Evolutionary conservation across 2,888 invertebrate species (phyloP).

Genomic region (Helicoverpa assulta): DNA sequence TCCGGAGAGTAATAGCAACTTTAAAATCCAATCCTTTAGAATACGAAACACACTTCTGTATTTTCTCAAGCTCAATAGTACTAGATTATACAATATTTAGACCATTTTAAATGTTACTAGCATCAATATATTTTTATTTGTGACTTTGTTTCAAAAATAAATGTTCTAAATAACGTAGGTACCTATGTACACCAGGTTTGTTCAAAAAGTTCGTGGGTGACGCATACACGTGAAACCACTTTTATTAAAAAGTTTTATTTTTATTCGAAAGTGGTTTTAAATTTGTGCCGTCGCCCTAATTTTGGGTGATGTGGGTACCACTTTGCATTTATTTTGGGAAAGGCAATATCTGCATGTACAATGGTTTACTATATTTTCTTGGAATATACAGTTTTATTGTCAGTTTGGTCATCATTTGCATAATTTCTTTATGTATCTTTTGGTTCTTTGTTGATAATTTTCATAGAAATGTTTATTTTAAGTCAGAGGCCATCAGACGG

Average conservation of each 20-base stretch:
- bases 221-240: neutral
- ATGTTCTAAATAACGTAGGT: too few relatives aligned
- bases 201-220: neutral
- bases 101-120: too few relatives aligned
- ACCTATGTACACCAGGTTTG: too few relatives aligned
- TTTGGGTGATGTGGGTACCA: neutral
- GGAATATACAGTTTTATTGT: constrained; percentile 30
- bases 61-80: too few relatives aligned
- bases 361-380: neutral
- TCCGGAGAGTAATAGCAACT: too few relatives aligned
- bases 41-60: too few relatives aligned
- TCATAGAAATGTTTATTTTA: too few relatives aligned
- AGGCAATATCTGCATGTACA: constrained; percentile 8
- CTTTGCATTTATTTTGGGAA: constrained; percentile 35
- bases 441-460: too few relatives aligned
- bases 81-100: too few relatives aligned
- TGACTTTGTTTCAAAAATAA: neutral
- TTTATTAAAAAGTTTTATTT: neutral
- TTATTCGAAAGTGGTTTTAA: neutral
- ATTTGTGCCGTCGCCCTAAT: constrained; percentile 6
- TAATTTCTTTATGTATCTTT: too few relatives aligned
- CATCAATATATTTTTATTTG: neutral
- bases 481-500: too few relatives aligned
- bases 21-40: too few relatives aligned
- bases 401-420: neutral